Conservation (phyloP, 2,113 vertebrate genomes). For the Tauraco erythrolophus region DNA sequence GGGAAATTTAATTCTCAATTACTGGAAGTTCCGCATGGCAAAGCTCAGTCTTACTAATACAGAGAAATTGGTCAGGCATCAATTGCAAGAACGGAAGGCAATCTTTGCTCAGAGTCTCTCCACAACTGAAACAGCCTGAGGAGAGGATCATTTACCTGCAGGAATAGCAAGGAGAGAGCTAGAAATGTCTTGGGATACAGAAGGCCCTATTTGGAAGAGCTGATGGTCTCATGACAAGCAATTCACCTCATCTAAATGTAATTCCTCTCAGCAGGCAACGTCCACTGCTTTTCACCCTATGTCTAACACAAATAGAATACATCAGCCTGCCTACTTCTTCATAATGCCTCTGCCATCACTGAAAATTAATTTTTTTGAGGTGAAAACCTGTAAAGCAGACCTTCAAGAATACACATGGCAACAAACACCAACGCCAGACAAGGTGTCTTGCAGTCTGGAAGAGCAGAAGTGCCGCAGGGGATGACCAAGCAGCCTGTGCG, state of each 20-base stretch:
- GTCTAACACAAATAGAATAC: rapidly evolving
- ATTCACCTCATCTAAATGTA: not conserved
- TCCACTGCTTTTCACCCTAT: not conserved
- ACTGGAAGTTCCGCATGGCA: not conserved
- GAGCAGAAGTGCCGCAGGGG: not conserved
- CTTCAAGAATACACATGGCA: rapidly evolving
- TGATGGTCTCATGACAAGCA: not conserved
- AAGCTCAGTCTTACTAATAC: not conserved
- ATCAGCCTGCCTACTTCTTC: not conserved
- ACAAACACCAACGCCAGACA: not conserved
- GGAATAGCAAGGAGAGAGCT: not conserved
- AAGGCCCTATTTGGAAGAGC: not conserved
- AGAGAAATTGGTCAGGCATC: not conserved
- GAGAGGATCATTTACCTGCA: not conserved
- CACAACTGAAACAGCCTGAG: not conserved
- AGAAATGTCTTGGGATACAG: not conserved
- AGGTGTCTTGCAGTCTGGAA: not conserved
- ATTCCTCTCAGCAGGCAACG: not conserved
- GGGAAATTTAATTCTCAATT: not conserved
- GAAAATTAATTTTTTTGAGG: not conserved
- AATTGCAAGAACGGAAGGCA: not conserved
- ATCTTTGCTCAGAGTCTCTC: not conserved
- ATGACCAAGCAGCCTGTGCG: not conserved
- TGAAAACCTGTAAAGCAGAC: not conserved
- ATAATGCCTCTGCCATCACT: not conserved